A percentile compares a stretch with the other conserved stretches of the same genome.
These are phyloP conservation scores for Junco hyemalis DNA, from an alignment of 2,113 vertebrate species.

Conservation along the genomic window DNA sequence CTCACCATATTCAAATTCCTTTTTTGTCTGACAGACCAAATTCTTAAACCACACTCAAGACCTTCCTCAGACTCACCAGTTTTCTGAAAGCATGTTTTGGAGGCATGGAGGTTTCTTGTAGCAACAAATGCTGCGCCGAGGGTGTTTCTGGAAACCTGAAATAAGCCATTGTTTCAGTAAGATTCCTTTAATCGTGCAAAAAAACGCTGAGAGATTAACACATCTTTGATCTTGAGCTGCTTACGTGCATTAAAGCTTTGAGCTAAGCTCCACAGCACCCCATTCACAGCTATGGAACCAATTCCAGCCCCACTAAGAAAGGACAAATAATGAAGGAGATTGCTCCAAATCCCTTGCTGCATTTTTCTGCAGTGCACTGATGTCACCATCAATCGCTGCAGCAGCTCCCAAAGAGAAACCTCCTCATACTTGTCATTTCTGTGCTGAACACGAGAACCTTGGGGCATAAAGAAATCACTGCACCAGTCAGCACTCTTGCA, in stretches of 20 bases:
- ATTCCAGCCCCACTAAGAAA: not conserved
- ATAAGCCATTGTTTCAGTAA: not conserved
- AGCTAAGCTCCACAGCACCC: no score
- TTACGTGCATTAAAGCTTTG: rapidly evolving
- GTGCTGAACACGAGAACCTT: rapidly evolving
- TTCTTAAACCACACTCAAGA: not conserved
- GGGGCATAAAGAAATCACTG: no score
- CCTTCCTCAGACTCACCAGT: constrained; percentile 78
- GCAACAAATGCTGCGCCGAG: constrained; percentile 88
- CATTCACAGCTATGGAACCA: rapidly evolving
- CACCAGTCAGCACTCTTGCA: rapidly evolving
- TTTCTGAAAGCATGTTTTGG: constrained; percentile 84
- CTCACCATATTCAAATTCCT: not conserved
- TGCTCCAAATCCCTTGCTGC: not conserved
- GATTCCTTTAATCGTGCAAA: not conserved
- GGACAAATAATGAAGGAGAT: rapidly evolving
- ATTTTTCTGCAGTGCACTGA: not conserved
- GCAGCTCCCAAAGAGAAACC: not conserved
- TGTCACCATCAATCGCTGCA: not conserved
- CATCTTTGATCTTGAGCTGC: not conserved
- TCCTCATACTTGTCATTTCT: rapidly evolving
- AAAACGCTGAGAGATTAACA: rapidly evolving
- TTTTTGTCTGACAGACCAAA: not conserved
- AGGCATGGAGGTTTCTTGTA: constrained; percentile 88
- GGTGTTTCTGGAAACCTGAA: constrained; percentile 85